phyloP scores from a whole-genome alignment of 2,113 vertebrate species.

The Sinosuthora webbiana region DNA sequence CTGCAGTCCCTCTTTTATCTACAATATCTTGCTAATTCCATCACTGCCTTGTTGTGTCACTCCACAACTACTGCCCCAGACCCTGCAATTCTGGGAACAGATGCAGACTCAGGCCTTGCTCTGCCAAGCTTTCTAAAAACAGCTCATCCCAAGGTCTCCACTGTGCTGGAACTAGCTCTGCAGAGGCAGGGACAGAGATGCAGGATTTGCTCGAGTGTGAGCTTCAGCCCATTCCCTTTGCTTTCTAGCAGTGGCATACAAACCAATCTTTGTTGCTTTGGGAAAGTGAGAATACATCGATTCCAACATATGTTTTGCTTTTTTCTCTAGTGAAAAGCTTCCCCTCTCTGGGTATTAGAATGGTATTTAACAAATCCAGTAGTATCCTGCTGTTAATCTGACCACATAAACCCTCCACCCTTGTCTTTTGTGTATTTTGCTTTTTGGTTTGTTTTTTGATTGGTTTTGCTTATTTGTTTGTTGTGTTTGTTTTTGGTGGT shows the following conservation, averaged over 20 bases:
- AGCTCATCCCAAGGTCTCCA: neutral
- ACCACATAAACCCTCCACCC: neutral
- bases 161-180: neutral
- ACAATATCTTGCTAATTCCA: neutral
- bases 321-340: neutral
- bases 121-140: conserved; percentile 12
- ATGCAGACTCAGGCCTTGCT: neutral
- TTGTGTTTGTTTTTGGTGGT: neutral
- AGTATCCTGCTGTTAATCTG: neutral
- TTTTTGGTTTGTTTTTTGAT: neutral
- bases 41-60: accelerated
- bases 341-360: neutral
- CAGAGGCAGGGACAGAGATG: neutral
- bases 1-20: neutral
- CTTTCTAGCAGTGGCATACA: neutral
- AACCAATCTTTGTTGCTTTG: neutral
- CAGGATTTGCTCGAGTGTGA: neutral
- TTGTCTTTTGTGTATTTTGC: neutral
- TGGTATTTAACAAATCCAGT: neutral
- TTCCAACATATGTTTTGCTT: neutral
- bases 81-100: neutral
- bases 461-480: neutral
- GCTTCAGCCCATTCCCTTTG: neutral
- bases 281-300: neutral
- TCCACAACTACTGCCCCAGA: neutral